Evolutionary conservation across 2,797 vertebrate genomes (phyloP).

Genomic region (Manis javanica): DNA sequence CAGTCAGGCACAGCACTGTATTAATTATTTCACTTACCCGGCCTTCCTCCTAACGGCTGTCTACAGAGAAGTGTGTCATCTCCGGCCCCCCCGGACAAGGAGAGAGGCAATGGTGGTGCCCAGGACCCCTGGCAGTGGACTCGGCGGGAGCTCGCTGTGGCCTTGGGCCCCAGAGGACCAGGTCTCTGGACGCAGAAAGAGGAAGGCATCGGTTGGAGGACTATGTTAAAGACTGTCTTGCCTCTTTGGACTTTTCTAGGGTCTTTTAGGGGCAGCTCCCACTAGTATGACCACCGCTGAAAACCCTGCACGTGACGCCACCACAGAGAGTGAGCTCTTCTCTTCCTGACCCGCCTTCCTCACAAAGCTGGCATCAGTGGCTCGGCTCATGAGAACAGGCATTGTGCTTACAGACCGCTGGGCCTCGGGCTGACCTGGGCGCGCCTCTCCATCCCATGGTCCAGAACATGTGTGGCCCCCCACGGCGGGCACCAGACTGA

Average conservation of each 20-base stretch:
- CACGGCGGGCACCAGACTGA: not conserved
- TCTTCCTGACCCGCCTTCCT: not conserved
- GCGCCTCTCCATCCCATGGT: no score
- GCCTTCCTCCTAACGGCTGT: not conserved
- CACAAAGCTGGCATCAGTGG: not conserved
- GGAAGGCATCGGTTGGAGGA: not conserved
- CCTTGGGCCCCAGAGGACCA: not conserved
- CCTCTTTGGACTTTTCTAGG: not conserved
- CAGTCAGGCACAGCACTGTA: not conserved
- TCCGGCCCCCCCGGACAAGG: not conserved
- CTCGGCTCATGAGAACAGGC: not conserved
- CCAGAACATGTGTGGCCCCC: not conserved
- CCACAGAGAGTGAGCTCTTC: not conserved
- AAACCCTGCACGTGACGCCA: not conserved
- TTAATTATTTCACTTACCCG: not conserved
- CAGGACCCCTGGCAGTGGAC: not conserved
- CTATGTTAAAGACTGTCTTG: not conserved
- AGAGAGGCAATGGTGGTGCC: not conserved
- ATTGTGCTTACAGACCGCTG: not conserved
- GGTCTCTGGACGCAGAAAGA: not conserved
- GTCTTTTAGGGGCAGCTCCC: not conserved
- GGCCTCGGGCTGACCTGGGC: not conserved
- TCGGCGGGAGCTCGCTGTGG: not conserved
- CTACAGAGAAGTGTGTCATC: not conserved
- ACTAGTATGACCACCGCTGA: not conserved